Evolutionary conservation across 2,113 vertebrate genomes (phyloP), one percentile per base, ranked within the genome.

Genomic region (Aviceda subcristata): DNA sequence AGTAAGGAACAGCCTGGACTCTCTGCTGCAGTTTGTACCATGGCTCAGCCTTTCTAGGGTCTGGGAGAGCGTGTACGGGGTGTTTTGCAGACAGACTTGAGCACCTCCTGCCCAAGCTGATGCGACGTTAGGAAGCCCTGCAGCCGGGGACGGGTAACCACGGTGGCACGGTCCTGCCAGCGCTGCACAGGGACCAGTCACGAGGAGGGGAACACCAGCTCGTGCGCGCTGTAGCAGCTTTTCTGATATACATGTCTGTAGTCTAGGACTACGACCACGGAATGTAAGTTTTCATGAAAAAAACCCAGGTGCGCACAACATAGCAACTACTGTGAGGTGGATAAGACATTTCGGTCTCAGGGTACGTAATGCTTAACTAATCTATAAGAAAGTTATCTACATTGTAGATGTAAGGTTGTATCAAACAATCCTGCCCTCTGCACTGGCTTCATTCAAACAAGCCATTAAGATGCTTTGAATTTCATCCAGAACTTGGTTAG

Each of bases 241-340:
- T 39, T 60, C 20, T 56, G 57, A 43, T 55, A 11, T 1, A 21
- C 7, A 4, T 5, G 29, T 46, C 68, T 80, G 29, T 12, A 89
- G 60, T 36, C 53, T 45, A 15, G 38, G 23, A 60, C 1, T 15
- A 34, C 0, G 0, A 29, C n/a, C 34, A 60, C 3, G 2, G 63
- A 59, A 39, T 36, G 2, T 12, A 41, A 62, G 7, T 69, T 77
- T 55, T 62, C 27, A n/a, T 57, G 3, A 27, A 66, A 72, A 82
- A 24, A 51, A 15, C 0, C 0, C 53, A 60, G 7, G 11, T 41
- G 27, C 0, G 0, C 50, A 22, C 59, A 86, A 22, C 4, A 11
- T 5, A 72, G 34, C 32, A 67, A 51, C 23, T 32, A 55, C 3
- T 22, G 12, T 55, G 15, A 24, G 14, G 7, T 32, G 24, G 39